Evolutionary conservation across 2,113 vertebrate species (phyloP), one percentile per base, ranked within the genome.

Genomic region (Phyllopteryx taeniolatus): DNA sequence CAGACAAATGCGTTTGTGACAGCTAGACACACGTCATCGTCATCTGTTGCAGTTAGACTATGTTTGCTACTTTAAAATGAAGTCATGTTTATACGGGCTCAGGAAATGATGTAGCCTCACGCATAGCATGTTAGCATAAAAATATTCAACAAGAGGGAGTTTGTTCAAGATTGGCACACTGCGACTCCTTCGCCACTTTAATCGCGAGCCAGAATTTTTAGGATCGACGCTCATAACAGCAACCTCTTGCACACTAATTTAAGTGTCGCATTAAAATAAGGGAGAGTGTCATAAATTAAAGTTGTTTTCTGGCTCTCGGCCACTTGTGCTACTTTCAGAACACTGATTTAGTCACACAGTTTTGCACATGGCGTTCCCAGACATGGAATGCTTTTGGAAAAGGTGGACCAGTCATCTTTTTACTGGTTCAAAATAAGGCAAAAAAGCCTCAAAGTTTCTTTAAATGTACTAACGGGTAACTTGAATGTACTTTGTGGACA

Each of bases 391-490:
- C n/a, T 4, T 53, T 10, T n/a, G 17, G 49, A 42, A 47, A 31
- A 65, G 31, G 19, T 44, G 43, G 4, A 51, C 51, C 19, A n/a
- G 27, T 54, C 64, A 2, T 27, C 11, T 0, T 43, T 74, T 43
- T 53, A 67, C n/a, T n/a, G 35, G 42, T 22, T 14, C 14, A 31
- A 68, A 53, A 67, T 22, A 51, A 47, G 31, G 13, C 65, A 49
- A 44, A 72, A 79, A 61, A 67, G 64, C 67, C 72, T 73, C 51
- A 39, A 17, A 39, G 71, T 27, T 27, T 27, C 27, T 49, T 17
- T 12, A 49, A 14, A 49, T 49, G 47, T 14, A 17, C 47, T 14
- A 47, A 49, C 47, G 10, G 14, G 47, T 49, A 10, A 54, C 51
- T 54, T 6, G 19, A 54, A 8, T n/a, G 19, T 54, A 54, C 19